A percentile compares a stretch with the other conserved stretches of the same genome.
Evolutionary conservation across 2,797 vertebrate species (phyloP).

Genomic region (Malurus leucopterus): DNA sequence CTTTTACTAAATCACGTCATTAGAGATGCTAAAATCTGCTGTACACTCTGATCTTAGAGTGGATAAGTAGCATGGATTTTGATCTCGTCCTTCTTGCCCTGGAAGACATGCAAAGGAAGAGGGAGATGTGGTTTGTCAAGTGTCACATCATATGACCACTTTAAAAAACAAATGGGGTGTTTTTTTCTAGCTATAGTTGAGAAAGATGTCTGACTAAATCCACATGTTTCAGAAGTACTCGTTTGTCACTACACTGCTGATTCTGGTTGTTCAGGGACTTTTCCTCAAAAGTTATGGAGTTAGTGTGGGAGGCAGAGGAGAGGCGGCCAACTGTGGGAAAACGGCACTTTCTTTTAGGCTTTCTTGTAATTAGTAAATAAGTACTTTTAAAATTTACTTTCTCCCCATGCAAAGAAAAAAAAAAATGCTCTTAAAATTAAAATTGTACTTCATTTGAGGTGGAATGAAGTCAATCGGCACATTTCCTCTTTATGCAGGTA

Average conservation of each 20-base stretch:
- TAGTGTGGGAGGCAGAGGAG: background rate
- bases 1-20: background rate
- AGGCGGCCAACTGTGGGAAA: background rate
- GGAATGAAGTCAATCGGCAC: background rate
- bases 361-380: background rate
- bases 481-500: conserved; percentile 73
- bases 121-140: background rate
- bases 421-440: background rate
- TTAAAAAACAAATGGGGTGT: fast-evolving
- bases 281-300: background rate
- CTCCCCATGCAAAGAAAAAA: background rate
- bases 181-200: background rate
- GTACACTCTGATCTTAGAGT: background rate
- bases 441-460: background rate
- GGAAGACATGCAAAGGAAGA: background rate
- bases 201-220: background rate
- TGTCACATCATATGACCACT: background rate
- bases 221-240: background rate
- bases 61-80: background rate
- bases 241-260: background rate
- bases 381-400: fast-evolving
- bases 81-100: background rate
- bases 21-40: background rate
- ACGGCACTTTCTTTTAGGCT: background rate
- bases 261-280: background rate